These are phyloP conservation scores for Plumapathes pennacea DNA, from an alignment of 92 coral and sea anemone species.

Conservation along the genomic window DNA sequence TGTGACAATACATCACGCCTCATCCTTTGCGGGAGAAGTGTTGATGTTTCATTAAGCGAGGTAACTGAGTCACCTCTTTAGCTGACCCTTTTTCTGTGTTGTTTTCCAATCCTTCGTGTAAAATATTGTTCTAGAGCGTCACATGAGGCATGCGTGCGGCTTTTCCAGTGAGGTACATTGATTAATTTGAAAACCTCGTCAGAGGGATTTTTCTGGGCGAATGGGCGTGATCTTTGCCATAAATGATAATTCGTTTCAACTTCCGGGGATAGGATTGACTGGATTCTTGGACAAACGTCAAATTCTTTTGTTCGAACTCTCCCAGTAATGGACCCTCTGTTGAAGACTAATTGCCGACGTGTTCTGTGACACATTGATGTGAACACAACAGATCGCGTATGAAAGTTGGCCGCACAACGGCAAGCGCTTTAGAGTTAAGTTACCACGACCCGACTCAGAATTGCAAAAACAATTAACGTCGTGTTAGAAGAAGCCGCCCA, in stretches of 20 bases:
- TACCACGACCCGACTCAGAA: slow-evolving; percentile 64
- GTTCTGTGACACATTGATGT: no score
- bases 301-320: slow-evolving; percentile 14
- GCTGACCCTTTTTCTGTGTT: no score
- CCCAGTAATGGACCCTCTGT: slow-evolving; percentile 25
- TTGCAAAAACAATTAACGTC: slow-evolving; percentile 87
- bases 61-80: no score
- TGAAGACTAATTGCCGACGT: no score
- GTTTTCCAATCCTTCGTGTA: no score
- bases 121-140: no score
- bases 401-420: slow-evolving; percentile 1
- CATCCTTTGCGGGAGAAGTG: slow-evolving; percentile 48
- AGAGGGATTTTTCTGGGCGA: slow-evolving; percentile 24
- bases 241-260: slow-evolving; percentile 63
- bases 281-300: slow-evolving; percentile 44
- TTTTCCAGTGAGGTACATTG: no score
- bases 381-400: neutral
- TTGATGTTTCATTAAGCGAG: slow-evolving; percentile 12
- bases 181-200: no score
- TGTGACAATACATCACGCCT: slow-evolving; percentile 39
- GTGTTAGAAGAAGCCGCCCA: slow-evolving; percentile 91
- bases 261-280: slow-evolving; percentile 69
- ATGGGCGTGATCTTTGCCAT: slow-evolving; percentile 72
- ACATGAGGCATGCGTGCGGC: no score
- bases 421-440: slow-evolving; percentile 18